Evolutionary conservation across 2,797 vertebrate species (phyloP).

Genomic region (Chromobotia macracanthus): DNA sequence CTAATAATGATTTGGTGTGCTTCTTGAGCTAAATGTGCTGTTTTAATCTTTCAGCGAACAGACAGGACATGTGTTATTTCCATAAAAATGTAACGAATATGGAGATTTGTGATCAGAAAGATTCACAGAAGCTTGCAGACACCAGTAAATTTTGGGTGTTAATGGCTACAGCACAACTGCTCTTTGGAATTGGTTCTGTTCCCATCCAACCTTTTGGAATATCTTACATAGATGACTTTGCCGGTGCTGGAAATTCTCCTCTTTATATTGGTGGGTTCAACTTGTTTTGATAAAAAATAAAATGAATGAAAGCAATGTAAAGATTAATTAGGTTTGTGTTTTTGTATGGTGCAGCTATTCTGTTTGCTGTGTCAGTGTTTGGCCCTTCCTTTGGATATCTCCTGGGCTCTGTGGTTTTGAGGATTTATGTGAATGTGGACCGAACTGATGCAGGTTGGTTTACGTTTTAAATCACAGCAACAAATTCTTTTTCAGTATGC

Average conservation of each 20-base stretch:
- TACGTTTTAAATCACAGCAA: background rate
- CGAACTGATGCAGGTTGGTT: conserved; percentile 75
- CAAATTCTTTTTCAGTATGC: no score
- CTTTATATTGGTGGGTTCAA: conserved; percentile 87
- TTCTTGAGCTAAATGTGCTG: background rate
- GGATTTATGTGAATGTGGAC: conserved; percentile 90
- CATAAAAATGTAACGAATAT: conserved; percentile 63
- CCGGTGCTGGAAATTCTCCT: conserved; percentile 86
- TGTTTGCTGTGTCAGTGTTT: conserved; percentile 91
- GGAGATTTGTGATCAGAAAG: conserved; percentile 70
- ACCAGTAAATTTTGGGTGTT: conserved; percentile 85
- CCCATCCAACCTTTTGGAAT: conserved; percentile 98
- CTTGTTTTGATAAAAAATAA: background rate
- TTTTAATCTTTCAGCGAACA: conserved; percentile 58
- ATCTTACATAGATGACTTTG: conserved; percentile 93
- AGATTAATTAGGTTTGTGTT: conserved; percentile 19
- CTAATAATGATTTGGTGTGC: background rate
- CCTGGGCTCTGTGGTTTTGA: conserved; percentile 85
- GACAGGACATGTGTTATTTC: conserved; percentile 78
- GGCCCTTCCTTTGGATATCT: conserved; percentile 92
- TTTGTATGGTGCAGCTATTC: conserved; percentile 81
- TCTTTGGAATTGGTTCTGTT: conserved; percentile 91
- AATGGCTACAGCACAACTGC: conserved; percentile 89
- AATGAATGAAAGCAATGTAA: background rate
- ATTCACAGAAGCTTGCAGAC: conserved; percentile 64